Evolutionary conservation across 2,888 invertebrate species (phyloP).

Genomic region (Lacanobia wlatinum): DNA sequence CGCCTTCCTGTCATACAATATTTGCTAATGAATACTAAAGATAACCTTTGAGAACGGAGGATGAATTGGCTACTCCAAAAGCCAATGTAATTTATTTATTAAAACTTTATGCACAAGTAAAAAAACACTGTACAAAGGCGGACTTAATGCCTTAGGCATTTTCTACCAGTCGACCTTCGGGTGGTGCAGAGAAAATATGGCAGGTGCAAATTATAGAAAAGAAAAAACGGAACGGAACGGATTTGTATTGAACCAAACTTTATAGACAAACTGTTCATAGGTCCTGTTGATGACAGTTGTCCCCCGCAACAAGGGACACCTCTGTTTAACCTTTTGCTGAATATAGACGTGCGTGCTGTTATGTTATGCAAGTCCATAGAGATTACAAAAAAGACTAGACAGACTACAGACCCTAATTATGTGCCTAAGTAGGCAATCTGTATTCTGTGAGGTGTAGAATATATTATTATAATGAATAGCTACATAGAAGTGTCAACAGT

Average conservation of each 20-base stretch:
- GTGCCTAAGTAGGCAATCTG: conserved; percentile 24
- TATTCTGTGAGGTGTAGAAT: conserved; percentile 37
- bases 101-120: no score
- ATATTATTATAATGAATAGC: conserved; percentile 37
- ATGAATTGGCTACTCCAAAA: neutral
- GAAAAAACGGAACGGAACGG: no score
- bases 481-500: conserved; percentile 26
- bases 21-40: neutral
- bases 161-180: no score
- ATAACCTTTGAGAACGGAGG: neutral
- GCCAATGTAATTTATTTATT: neutral
- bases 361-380: neutral
- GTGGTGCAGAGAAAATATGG: no score
- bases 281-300: neutral
- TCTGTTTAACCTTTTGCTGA: neutral
- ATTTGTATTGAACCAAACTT: neutral
- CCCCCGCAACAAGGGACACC: neutral
- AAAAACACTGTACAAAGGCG: no score
- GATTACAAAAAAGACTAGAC: neutral
- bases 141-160: no score
- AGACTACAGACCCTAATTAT: conserved; percentile 22
- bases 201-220: no score
- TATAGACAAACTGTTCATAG: neutral
- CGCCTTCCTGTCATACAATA: neutral
- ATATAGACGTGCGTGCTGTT: neutral